Evolutionary conservation across 2,888 invertebrate species (phyloP), one percentile per base, ranked within the genome.

Genomic region (Epirrita christyi): DNA sequence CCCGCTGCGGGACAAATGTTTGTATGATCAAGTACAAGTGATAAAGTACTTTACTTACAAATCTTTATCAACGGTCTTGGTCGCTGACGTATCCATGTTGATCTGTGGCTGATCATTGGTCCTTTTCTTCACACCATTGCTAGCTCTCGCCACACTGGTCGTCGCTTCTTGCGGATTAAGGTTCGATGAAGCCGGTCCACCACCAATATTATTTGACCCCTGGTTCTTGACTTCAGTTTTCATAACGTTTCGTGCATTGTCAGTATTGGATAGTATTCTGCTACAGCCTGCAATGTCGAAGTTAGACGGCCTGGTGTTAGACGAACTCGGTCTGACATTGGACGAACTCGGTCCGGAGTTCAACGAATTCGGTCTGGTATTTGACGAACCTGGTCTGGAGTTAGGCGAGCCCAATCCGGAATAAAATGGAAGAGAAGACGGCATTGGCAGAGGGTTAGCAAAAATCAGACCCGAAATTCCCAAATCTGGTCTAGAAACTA

Each of bases 61-160:
- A 51, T 80, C 72, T 55, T 86, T 84, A 36, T 76, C 70, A 13
- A 85, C 72, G 69, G 86, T 89, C 36, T 81, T 81, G 1, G 72
- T 61, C 0, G 74, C 66, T 7, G 67, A 71, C 1, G 78, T 76
- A 6, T 76, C 69, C 0, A 77, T 83, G 56, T 91, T 91, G 0
- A 87, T 78, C 69, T 91, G 92, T 0, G 89, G 90, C 71, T 88
- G 86, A 40, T 90, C 88, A 49, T 92, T 90, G 6, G 81, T 88
- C 62, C 90, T 78, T 67, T 91, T 92, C 44, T 67, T 75, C 0
- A 66, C 66, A 0, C 73, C 76, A 45, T 70, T 75, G 50, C 42
- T 21, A 27, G 63, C 37, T 34, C 61, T 50, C 14, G 13, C 14
- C 4, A 14, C 56, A 10, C 45, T 44, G 55, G 52, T 7, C 34